Evolutionary conservation across 2,113 vertebrate species (phyloP).

Genomic region (Micronisus gabar): DNA sequence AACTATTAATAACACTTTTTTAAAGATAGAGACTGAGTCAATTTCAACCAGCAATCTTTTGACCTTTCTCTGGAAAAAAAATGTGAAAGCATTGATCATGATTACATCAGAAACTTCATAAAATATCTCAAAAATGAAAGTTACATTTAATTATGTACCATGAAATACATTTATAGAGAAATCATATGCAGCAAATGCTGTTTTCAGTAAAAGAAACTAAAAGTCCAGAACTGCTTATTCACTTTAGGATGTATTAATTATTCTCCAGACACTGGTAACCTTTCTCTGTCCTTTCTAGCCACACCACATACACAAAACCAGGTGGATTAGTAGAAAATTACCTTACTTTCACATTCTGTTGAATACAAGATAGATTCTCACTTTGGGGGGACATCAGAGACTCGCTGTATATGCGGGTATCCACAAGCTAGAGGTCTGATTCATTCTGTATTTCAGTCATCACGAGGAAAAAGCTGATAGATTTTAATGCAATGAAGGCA

Average conservation of each 20-base stretch:
- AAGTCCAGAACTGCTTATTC: background rate
- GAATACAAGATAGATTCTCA: background rate
- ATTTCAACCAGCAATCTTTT: background rate
- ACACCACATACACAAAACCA: background rate
- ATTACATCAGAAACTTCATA: background rate
- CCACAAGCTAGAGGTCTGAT: background rate
- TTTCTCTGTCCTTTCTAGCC: background rate
- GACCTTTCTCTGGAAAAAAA: background rate
- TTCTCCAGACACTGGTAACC: background rate
- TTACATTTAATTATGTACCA: background rate
- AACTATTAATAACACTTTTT: background rate
- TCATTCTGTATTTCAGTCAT: background rate
- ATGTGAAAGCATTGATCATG: background rate
- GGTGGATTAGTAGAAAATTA: background rate
- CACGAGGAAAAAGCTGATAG: background rate
- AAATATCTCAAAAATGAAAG: background rate
- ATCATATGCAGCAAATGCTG: background rate
- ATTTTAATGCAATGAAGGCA: background rate
- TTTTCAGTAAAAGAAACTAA: background rate
- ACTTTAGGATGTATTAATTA: background rate
- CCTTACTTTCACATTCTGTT: background rate
- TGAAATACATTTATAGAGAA: background rate
- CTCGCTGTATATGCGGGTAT: background rate
- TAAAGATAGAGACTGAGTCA: background rate
- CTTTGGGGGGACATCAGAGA: background rate